Evolutionary conservation across 2,113 vertebrate genomes (phyloP).

Genomic region (Maccullochella peelii): DNA sequence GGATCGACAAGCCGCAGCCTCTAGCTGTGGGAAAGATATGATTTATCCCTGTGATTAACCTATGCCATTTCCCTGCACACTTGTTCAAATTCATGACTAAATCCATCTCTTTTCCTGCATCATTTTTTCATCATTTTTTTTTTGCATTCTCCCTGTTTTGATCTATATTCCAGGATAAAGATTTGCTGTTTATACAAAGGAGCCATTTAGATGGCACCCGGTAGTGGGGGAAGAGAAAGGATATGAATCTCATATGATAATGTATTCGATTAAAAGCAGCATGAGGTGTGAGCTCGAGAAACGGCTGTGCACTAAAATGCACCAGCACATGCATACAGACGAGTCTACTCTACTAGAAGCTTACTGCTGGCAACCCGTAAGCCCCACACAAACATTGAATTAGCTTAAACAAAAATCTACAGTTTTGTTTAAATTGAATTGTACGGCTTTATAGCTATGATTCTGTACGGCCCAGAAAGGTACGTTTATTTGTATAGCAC

Average conservation of each 20-base stretch:
- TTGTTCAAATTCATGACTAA: constrained; percentile 73
- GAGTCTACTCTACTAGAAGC: neutral
- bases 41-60: constrained; percentile 81
- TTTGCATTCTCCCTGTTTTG: constrained; percentile 49
- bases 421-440: constrained; percentile 42
- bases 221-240: constrained; percentile 34
- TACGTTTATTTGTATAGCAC: constrained; percentile 1
- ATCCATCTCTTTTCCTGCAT: constrained; percentile 51
- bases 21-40: constrained; percentile 68
- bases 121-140: constrained; percentile 40
- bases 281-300: constrained; percentile 29
- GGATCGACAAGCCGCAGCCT: constrained; percentile 70
- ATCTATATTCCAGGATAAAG: constrained; percentile 68
- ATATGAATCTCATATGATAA: constrained; percentile 67
- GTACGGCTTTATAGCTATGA: neutral
- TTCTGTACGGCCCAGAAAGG: neutral
- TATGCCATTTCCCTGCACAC: constrained; percentile 65
- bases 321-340: neutral
- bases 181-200: constrained; percentile 71
- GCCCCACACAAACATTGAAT: constrained; percentile 27
- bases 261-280: constrained; percentile 67
- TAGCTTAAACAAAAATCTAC: constrained; percentile 15
- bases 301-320: constrained; percentile 36
- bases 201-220: constrained; percentile 47
- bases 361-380: neutral